Conservation (phyloP, 2,888 invertebrate species). For the Pherbina coryleti region DNA sequence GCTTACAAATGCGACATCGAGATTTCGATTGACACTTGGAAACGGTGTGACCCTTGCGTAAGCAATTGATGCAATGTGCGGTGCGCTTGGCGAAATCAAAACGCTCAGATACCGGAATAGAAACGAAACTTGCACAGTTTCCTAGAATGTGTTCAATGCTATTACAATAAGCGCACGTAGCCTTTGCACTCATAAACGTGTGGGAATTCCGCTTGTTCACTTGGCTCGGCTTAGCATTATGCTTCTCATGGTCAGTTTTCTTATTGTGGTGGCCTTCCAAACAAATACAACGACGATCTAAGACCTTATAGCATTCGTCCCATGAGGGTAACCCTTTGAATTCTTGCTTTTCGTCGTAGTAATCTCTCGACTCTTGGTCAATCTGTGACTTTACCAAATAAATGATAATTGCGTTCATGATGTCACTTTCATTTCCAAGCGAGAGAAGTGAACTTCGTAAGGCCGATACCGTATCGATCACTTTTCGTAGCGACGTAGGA, state of each 20-base stretch:
- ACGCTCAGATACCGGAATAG: slow-evolving; percentile 12
- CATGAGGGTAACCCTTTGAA: not conserved
- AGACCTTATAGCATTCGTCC: not conserved
- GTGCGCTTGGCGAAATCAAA: slow-evolving; percentile 31
- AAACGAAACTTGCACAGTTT: slow-evolving; percentile 24
- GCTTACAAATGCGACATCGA: slow-evolving; percentile 21
- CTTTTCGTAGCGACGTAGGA: no score
- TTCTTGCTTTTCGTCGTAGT: not conserved
- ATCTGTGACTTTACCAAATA: no score
- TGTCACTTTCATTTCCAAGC: not conserved
- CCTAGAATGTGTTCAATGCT: slow-evolving; percentile 5
- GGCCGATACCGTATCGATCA: no score
- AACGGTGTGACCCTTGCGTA: not conserved
- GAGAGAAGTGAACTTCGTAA: slow-evolving; percentile 1
- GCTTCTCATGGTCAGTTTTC: not conserved
- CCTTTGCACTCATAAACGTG: not conserved
- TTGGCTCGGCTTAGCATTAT: not conserved
- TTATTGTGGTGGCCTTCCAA: not conserved
- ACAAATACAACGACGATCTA: slow-evolving; percentile 6
- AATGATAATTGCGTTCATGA: not conserved
- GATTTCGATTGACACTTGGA: not conserved
- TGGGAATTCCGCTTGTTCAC: not conserved
- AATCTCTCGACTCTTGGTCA: not conserved
- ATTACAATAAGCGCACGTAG: slow-evolving; percentile 17
- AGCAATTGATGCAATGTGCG: slow-evolving; percentile 33